Base-by-base conservation (phyloP, 2,888 invertebrate genomes). In the Ditula angustiorana region DNA sequence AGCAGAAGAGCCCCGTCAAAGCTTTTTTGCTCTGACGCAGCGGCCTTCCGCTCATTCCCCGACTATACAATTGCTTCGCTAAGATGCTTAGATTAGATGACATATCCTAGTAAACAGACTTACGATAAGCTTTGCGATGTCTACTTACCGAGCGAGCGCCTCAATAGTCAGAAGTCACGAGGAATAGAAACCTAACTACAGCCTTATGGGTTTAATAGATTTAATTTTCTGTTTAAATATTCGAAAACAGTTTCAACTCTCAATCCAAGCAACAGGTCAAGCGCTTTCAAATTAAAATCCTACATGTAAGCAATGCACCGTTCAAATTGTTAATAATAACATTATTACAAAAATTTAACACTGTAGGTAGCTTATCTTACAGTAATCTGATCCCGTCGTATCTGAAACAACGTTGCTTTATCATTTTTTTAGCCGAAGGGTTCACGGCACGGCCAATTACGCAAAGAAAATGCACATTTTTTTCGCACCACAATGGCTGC, bases 381-480 rank as follows among this genome's bases (percentile, higher is more conserved):
- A 7, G 53, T 35, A 53, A 53, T 13, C 23, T 10, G 53, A 53
- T 53, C 53, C 35, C 33, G 11, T 21, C 53, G 16, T 53, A 23
- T 23, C 35, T 53, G 11, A 50, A 30, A 49, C 56, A 63, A 52
- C n/a, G 58, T 13, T 35, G 53, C 41, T 57, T 44, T 66, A 67
- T 67, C 67, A 57, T 55, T 58, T 50, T n/a, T 58, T 61, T 41
- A 53, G 49, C 65, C 49, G 68, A 80, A 80, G 80, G 77, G 80
- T 79, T 82, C 79, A 77, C 79, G 81, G 81, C 79, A 77, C 79
- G 81, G 81, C 82, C 84, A 88, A 88, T 87, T 86, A 86, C 75
- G 77, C 77, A 82, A 85, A 85, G 87, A 83, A 86, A 85, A 83
- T 80, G 80, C 79, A 79, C 75, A 74, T 80, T 84, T 83, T 81